Evolutionary conservation across 2,113 vertebrate genomes (phyloP).

Genomic region (Hyaena hyaena): DNA sequence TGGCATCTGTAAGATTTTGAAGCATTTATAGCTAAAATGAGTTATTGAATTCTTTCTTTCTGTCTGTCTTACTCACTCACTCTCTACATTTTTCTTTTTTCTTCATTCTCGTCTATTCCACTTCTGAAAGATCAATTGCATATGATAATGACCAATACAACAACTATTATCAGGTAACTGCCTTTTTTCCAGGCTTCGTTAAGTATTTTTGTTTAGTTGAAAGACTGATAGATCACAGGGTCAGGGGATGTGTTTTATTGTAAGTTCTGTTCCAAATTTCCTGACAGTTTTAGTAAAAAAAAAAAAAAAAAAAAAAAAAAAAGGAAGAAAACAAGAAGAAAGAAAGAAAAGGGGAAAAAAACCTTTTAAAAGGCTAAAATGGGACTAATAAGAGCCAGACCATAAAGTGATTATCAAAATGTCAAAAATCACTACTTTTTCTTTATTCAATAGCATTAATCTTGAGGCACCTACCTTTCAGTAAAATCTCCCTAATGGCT

Average conservation of each 20-base stretch:
- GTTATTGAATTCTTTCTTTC: background rate
- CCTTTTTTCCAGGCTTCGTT: conserved; percentile 78
- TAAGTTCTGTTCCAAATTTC: conserved; percentile 87
- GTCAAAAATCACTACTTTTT: conserved; percentile 85
- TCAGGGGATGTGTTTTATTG: conserved; percentile 86
- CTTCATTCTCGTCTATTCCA: background rate
- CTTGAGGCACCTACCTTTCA: conserved; percentile 73
- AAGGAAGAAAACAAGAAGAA: background rate
- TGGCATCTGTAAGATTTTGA: conserved; percentile 43
- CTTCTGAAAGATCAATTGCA: background rate
- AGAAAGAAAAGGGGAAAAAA: conserved; percentile 66
- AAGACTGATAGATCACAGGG: conserved; percentile 85
- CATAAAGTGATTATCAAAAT: conserved; percentile 85
- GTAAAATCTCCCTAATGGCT: conserved; percentile 51
- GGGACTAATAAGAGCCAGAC: conserved; percentile 86
- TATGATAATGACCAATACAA: background rate
- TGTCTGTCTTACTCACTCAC: too few relatives aligned
- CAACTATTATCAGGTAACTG: conserved; percentile 63
- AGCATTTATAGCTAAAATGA: background rate
- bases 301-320: conserved; percentile 17
- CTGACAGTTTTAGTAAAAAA: conserved; percentile 81
- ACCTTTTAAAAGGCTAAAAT: conserved; percentile 83
- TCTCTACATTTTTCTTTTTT: background rate
- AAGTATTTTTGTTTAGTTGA: conserved; percentile 85
- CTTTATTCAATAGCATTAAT: conserved; percentile 81